Conservation (phyloP, 1,140 invertebrate species). For the Lordiphosa stackelbergi region DNA sequence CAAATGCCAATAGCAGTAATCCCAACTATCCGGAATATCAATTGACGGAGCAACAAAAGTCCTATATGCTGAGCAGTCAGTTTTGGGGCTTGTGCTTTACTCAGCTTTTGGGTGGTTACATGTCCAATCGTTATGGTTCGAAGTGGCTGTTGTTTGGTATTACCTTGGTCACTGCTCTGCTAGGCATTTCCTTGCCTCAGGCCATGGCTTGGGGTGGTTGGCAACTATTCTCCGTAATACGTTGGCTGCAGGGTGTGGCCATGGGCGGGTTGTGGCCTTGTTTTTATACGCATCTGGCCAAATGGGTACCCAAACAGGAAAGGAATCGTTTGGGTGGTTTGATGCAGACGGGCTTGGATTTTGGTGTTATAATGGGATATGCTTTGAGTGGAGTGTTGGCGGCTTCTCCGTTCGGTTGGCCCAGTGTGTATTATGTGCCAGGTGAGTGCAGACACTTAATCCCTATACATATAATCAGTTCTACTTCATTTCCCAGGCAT, state of each 20-base stretch:
- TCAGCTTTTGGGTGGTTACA: slow-evolving; percentile 82
- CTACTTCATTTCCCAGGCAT: slow-evolving; percentile 78
- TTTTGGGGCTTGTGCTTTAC: slow-evolving; percentile 81
- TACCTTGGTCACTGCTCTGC: slow-evolving; percentile 75
- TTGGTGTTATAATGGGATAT: slow-evolving; percentile 86
- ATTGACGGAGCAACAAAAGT: slow-evolving; percentile 78
- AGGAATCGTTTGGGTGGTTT: slow-evolving; percentile 81
- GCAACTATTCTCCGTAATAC: slow-evolving; percentile 80
- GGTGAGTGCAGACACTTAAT: slow-evolving; percentile 53
- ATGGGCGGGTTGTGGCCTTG: slow-evolving; percentile 89
- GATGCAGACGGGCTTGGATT: slow-evolving; percentile 82
- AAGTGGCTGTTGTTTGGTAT: slow-evolving; percentile 81
- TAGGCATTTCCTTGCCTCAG: slow-evolving; percentile 77
- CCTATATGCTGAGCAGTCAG: slow-evolving; percentile 81
- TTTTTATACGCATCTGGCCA: slow-evolving; percentile 81
- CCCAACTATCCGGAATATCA: slow-evolving; percentile 59
- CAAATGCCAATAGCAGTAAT: slow-evolving; percentile 64
- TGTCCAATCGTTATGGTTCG: slow-evolving; percentile 83
- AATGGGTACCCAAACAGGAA: slow-evolving; percentile 79
- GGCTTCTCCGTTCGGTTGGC: slow-evolving; percentile 84
- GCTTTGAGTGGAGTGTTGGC: slow-evolving; percentile 83
- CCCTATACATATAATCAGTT: slow-evolving; percentile 62
- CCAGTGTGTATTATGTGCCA: slow-evolving; percentile 87
- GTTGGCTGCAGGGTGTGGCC: slow-evolving; percentile 86
- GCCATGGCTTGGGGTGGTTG: slow-evolving; percentile 77